Evolutionary conservation across 2,113 vertebrate genomes (phyloP), one percentile per base, ranked within the genome.

Genomic region (Mesocricetus auratus): DNA sequence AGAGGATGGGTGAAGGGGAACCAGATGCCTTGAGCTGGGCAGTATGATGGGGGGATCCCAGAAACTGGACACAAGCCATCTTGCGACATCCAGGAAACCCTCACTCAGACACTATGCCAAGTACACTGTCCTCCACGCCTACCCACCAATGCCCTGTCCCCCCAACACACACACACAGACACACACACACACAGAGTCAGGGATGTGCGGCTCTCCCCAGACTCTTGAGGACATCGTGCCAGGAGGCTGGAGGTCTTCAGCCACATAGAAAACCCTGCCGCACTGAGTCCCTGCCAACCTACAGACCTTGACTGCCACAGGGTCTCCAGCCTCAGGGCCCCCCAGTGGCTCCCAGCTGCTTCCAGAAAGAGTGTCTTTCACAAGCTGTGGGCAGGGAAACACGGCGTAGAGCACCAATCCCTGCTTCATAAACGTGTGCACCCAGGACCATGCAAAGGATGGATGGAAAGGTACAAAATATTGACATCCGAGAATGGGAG

Each of bases 401-500:
- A 1, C 0, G 3, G 73, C 10, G 8, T 1, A 62, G 0, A 3
- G 1, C 5, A 36, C 50, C 24, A 39, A 22, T 7, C 3, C 31
- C 50, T 0, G 0, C 16, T 45, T 36, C 5, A 10, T 1, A 13
- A 74, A 3, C 3, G 9, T 42, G n/a, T 16, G 22, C 22, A 0
- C 13, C 0, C 3, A 0, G 0, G 10, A 4, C 19, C 16, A n/a
- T 21, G 29, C 36, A 19, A 26, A 24, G 73, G 31, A 4, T n/a
- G 58, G 19, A 64, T 36, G 29, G 42, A 77, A 45, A 31, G 4
- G 60, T 6, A 33, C 2, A 10, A 33, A 31, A 31, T 0, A 12
- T 7, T 3, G 11, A 1, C n/a, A 60, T 81, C 94, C 17, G 91
- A 79, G 47, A 53, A 22, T 5, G 15, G 21, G 68, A 42, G 66